These are phyloP conservation scores for Elgaria multicarinata DNA, from an alignment of 2,113 vertebrate species.

Conservation along the genomic window DNA sequence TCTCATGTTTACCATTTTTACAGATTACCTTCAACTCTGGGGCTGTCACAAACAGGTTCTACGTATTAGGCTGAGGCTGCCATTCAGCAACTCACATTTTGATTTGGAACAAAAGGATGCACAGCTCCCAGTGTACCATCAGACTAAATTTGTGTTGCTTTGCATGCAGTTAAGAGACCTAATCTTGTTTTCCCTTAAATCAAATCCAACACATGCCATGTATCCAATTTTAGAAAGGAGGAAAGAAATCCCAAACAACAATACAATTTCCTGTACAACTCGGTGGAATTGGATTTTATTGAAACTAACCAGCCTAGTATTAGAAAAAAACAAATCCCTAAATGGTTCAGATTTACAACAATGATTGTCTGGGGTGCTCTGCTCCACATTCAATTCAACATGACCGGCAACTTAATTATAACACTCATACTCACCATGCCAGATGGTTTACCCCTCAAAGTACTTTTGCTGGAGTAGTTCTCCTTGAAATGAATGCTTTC, in stretches of 20 bases:
- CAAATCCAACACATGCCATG: conserved; percentile 1
- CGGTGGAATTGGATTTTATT: conserved; percentile 15
- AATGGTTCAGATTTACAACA: conserved; percentile 9
- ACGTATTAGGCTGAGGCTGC: neutral
- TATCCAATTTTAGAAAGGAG: neutral
- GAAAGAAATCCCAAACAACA: neutral
- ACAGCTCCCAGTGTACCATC: neutral
- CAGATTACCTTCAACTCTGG: neutral
- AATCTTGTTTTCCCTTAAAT: conserved; percentile 24
- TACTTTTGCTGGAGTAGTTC: neutral
- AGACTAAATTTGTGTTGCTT: conserved; percentile 16
- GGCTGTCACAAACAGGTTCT: neutral
- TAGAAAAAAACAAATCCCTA: conserved; percentile 19
- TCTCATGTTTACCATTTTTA: neutral
- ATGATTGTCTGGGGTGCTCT: neutral
- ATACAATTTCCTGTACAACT: conserved; percentile 35
- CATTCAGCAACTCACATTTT: conserved; percentile 26
- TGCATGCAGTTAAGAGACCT: neutral
- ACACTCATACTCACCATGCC: neutral
- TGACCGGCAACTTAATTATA: conserved; percentile 29
- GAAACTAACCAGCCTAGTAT: conserved; percentile 28
- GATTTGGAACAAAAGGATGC: neutral
- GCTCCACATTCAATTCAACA: neutral
- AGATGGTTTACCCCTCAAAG: neutral
- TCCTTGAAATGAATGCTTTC: neutral